Evolutionary conservation across 2,888 invertebrate genomes (phyloP), one percentile per base, ranked within the genome.

Genomic region (Sycophila texana): DNA sequence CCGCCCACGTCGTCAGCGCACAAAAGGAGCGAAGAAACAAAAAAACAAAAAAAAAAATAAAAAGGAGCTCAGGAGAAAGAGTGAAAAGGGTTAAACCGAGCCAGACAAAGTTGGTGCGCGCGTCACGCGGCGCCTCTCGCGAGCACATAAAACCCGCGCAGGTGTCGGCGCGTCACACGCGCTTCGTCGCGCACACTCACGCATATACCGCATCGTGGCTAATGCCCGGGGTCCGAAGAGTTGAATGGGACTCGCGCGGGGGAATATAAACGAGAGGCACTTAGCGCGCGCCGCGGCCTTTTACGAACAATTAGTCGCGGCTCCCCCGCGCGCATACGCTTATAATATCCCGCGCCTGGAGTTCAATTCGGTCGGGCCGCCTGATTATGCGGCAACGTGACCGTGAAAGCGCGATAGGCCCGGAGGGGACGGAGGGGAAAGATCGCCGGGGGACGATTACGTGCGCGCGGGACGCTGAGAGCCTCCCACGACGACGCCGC

Each of bases 261-360:
- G 18, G 55, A 55, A 67, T 74, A 57, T 26, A 57, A 74, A 80
- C 78, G 83, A 82, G 81, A 75, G 63, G 82, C 83, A 80, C 83
- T 83, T 82, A 83, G 80, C 82, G 82, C 71, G 49, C 71, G 78
- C 82, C 77, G 47, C 30, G 80, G 26, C 39, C 81, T 82, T 79
- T 82, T 65, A 74, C 53, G 55, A 61, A 81, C 82, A 82, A 83
- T 83, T 83, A 83, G 82, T 82, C 82, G 78, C 81, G 74, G 78
- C 68, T 80, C 78, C 80, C 77, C 80, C 72, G 72, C 81, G 76
- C 78, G 76, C 76, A 80, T 80, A 80, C 81, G 3, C 26, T 1
- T 12, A 12, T 26, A 13, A 12, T 16, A n/a, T 4, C 53, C 53
- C 39, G 39, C 55, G 20, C 30, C 47, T 18, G 18, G 26, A 30